phyloP scores from a whole-genome alignment of 1,140 invertebrate species.

The Lerema accius region DNA sequence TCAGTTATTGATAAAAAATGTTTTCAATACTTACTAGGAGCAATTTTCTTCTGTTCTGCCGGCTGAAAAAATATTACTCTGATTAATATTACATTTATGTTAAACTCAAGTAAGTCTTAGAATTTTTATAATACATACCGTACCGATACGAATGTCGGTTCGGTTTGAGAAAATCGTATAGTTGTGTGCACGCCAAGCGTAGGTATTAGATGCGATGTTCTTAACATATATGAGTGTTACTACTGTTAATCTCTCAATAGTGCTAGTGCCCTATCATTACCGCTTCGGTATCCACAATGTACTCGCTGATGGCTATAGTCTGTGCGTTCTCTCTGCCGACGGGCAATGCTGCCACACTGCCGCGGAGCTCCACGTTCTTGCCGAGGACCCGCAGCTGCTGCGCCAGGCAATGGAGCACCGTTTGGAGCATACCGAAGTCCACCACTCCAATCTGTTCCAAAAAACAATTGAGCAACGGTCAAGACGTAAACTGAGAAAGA shows the following conservation, averaged over 20 bases:
- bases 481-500: no score
- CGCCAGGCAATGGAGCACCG: slow-evolving; percentile 88
- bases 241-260: no score
- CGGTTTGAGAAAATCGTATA: no score
- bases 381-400: slow-evolving; percentile 84
- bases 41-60: slow-evolving; percentile 36
- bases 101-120: no score
- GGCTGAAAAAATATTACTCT: slow-evolving; percentile 29
- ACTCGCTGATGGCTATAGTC: slow-evolving; percentile 64
- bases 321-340: slow-evolving; percentile 45
- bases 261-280: no score
- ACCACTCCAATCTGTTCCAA: slow-evolving; percentile 86
- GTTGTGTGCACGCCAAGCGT: no score
- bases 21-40: slow-evolving; percentile 43
- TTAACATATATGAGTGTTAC: no score
- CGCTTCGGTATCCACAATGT: slow-evolving; percentile 52
- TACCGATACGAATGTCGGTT: no score
- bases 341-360: slow-evolving; percentile 49
- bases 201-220: no score
- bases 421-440: slow-evolving; percentile 90
- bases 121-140: no score
- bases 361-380: slow-evolving; percentile 84
- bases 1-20: no score
- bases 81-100: no score
- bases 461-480: not conserved